Evolutionary conservation across 2,888 invertebrate species (phyloP).

Genomic region (Tachina fera): DNA sequence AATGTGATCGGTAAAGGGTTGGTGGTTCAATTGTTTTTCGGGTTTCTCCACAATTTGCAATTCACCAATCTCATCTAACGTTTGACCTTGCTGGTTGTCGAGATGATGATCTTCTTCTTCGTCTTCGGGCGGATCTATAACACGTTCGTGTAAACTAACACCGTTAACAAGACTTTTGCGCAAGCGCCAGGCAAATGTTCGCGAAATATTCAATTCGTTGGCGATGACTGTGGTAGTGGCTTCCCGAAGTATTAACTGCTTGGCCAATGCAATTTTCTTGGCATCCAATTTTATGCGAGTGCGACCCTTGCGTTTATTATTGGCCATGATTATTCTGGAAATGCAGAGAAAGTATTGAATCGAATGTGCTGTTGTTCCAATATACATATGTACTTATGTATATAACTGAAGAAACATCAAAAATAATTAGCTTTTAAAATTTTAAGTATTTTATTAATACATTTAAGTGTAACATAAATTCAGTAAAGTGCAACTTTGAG

Average conservation of each 20-base stretch:
- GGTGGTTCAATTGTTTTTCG: slow-evolving; percentile 61
- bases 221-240: slow-evolving; percentile 82
- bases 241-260: slow-evolving; percentile 80
- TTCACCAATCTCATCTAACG: slow-evolving; percentile 1
- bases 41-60: slow-evolving; percentile 24
- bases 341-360: neutral
- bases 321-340: slow-evolving; percentile 75
- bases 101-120: slow-evolving; percentile 56
- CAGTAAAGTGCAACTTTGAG: too few relatives aligned
- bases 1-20: slow-evolving; percentile 64
- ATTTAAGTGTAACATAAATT: too few relatives aligned
- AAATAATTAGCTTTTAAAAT: too few relatives aligned
- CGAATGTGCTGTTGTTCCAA: too few relatives aligned
- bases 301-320: slow-evolving; percentile 80
- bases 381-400: too few relatives aligned
- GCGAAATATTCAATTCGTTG: slow-evolving; percentile 81
- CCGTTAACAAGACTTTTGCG: slow-evolving; percentile 82
- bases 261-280: slow-evolving; percentile 81
- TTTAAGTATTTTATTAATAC: too few relatives aligned
- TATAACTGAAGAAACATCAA: too few relatives aligned
- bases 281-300: slow-evolving; percentile 82
- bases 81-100: slow-evolving; percentile 29
- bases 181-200: slow-evolving; percentile 82
- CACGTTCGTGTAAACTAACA: slow-evolving; percentile 81
- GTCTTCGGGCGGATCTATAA: slow-evolving; percentile 77